Evolutionary conservation across 2,113 vertebrate species (phyloP).

Genomic region (Furnarius figulus): DNA sequence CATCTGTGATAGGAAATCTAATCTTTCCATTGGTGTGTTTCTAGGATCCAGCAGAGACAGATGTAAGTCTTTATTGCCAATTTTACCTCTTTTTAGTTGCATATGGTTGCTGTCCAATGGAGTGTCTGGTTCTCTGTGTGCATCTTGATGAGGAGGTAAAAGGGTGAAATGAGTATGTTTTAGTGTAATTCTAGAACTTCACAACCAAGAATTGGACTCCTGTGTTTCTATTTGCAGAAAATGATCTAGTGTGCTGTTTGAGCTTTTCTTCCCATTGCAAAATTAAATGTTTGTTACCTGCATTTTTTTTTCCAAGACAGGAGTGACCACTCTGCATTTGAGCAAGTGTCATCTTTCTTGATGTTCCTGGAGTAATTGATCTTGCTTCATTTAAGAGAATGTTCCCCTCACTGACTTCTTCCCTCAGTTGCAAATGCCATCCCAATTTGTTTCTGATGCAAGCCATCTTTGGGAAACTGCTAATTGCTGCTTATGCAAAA

Average conservation of each 20-base stretch:
- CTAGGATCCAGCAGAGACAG: slow-evolving; percentile 3
- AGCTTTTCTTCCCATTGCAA: neutral
- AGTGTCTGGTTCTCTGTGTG: neutral
- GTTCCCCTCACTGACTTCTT: neutral
- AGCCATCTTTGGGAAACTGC: neutral
- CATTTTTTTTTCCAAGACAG: neutral
- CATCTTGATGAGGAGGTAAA: slow-evolving; percentile 26
- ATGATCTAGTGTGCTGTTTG: neutral
- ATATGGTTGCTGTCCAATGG: neutral
- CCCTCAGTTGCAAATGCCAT: neutral
- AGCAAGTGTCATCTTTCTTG: neutral
- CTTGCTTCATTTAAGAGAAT: neutral
- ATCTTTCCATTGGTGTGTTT: slow-evolving; percentile 12
- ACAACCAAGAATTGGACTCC: neutral
- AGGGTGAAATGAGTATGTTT: neutral
- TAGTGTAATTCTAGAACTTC: neutral
- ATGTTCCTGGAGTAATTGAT: neutral
- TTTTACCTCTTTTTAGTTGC: neutral
- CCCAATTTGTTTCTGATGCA: neutral
- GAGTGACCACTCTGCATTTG: neutral
- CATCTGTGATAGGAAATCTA: slow-evolving; percentile 7
- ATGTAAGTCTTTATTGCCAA: neutral
- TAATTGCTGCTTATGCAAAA: neutral
- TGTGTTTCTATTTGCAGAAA: neutral
- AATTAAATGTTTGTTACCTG: neutral